phyloP scores from a whole-genome alignment of 92 coral and sea anemone genomes.

The Parazoanthus swiftii region DNA sequence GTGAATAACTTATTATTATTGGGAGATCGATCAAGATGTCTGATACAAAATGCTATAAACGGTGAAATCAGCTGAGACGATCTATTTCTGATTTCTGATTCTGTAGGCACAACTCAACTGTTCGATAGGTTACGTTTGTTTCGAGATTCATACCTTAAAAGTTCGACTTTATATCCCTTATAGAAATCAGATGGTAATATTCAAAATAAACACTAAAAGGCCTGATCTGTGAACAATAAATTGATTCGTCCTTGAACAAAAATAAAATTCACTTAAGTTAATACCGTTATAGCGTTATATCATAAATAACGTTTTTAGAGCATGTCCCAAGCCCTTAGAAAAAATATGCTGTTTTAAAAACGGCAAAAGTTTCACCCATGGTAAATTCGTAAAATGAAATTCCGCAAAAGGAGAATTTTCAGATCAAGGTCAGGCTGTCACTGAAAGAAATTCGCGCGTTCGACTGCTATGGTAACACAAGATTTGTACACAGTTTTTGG shows the following conservation, averaged over 20 bases:
- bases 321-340: background rate
- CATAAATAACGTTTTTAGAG: too few species aligned
- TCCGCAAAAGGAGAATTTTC: too few species aligned
- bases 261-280: too few species aligned
- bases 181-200: background rate
- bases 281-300: background rate
- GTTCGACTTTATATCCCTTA: background rate
- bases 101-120: too few species aligned
- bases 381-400: background rate
- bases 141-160: background rate
- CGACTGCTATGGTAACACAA: background rate
- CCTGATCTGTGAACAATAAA: background rate
- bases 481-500: background rate
- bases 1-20: too few species aligned
- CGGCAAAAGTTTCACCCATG: background rate
- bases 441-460: background rate
- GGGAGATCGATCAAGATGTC: background rate
- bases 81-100: background rate
- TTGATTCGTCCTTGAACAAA: background rate
- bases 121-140: too few species aligned
- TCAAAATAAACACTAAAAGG: too few species aligned
- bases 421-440: background rate
- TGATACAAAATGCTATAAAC: background rate
- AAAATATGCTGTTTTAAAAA: background rate
- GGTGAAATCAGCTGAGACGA: background rate